A percentile compares a stretch with the other conserved stretches of the same genome.
Conservation (phyloP, 2,888 invertebrate genomes). For the Leucania comma region DNA sequence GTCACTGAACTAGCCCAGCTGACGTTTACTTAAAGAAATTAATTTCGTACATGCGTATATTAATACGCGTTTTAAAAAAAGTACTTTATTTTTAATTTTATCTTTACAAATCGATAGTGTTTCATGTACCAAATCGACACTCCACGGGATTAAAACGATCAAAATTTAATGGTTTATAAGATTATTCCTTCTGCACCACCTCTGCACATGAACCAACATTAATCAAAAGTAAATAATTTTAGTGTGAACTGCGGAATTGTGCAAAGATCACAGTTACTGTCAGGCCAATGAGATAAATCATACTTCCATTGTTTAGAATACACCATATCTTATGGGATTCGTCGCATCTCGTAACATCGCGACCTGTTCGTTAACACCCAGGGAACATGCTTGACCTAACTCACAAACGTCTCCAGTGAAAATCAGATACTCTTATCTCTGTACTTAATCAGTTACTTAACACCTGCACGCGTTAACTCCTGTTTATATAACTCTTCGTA, state of each 20-base stretch:
- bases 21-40: too few relatives aligned
- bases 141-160: too few relatives aligned
- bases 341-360: slow-evolving; percentile 23
- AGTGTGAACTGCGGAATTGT: background rate
- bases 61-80: too few relatives aligned
- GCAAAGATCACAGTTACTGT: slow-evolving; percentile 3
- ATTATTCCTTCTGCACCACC: too few relatives aligned
- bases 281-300: slow-evolving; percentile 25
- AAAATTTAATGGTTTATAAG: too few relatives aligned
- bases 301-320: slow-evolving; percentile 36
- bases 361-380: slow-evolving; percentile 21
- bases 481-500: too few relatives aligned
- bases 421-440: slow-evolving; percentile 11
- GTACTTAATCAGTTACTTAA: background rate
- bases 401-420: background rate
- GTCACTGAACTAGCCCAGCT: too few relatives aligned
- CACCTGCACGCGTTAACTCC: too few relatives aligned
- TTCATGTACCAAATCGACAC: too few relatives aligned
- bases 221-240: background rate
- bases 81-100: too few relatives aligned
- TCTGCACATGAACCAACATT: background rate
- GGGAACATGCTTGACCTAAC: background rate
- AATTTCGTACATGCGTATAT: too few relatives aligned
- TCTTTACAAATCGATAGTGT: too few relatives aligned
- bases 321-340: slow-evolving; percentile 27